These are phyloP conservation scores for Scaptomyza montana DNA, from an alignment of 1,140 invertebrate species.

Conservation along the genomic window DNA sequence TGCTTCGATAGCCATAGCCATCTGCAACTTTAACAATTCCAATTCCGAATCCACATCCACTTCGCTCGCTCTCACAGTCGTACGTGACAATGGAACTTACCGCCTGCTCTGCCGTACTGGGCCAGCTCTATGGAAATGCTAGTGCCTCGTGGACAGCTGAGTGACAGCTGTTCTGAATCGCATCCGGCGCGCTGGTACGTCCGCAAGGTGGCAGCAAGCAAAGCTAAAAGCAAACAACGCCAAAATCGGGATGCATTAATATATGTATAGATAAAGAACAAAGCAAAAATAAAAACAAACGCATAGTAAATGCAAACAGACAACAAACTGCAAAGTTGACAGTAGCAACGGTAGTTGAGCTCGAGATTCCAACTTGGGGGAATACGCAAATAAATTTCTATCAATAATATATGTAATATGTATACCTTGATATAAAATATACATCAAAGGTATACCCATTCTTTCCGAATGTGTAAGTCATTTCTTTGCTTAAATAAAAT, in stretches of 20 bases:
- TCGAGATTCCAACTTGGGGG: neutral
- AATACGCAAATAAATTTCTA: neutral
- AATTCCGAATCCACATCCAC: constrained; percentile 15
- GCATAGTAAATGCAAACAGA: constrained; percentile 37
- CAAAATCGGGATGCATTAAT: constrained; percentile 43
- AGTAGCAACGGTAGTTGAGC: neutral
- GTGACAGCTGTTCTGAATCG: constrained; percentile 91
- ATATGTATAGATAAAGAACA: constrained; percentile 41
- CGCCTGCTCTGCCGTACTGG: constrained; percentile 84
- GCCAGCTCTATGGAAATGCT: constrained; percentile 89
- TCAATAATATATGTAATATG: neutral
- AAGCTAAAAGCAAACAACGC: constrained; percentile 86
- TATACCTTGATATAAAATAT: neutral
- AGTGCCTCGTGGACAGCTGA: constrained; percentile 93
- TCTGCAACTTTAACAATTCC: constrained; percentile 1
- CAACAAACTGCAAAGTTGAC: constrained; percentile 10
- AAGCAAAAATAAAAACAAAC: constrained; percentile 42
- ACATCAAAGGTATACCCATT: neutral
- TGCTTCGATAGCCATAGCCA: neutral
- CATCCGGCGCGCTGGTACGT: constrained; percentile 94
- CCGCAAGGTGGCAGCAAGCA: constrained; percentile 93
- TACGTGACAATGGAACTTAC: constrained; percentile 63
- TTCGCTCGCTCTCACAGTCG: neutral
- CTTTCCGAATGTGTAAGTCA: neutral
- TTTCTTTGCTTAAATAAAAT: neutral